Conservation (phyloP, 2,888 invertebrate genomes). For the Anthrax anthrax region DNA sequence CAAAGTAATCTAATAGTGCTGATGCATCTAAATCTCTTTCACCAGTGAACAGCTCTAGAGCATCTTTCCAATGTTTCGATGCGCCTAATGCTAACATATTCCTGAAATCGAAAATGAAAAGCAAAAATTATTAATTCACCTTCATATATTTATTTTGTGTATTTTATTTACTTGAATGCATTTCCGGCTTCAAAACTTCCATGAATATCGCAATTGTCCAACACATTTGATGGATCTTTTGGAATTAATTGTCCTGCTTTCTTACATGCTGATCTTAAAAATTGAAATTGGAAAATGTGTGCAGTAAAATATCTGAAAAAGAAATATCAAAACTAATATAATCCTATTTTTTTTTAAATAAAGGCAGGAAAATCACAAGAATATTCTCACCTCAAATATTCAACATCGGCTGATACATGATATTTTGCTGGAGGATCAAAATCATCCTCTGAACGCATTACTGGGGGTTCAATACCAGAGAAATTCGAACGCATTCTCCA, state of each 20-base stretch:
- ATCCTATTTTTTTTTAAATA: neutral
- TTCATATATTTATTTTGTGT: no score
- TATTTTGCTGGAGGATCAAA: slow-evolving; percentile 67
- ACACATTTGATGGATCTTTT: slow-evolving; percentile 44
- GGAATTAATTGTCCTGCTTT: slow-evolving; percentile 65
- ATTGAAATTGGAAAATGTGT: slow-evolving; percentile 65
- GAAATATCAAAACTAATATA: neutral
- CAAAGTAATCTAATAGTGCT: slow-evolving; percentile 66
- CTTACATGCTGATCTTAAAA: slow-evolving; percentile 54
- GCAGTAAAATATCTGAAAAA: slow-evolving; percentile 57
- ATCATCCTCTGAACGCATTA: slow-evolving; percentile 45
- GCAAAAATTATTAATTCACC: neutral
- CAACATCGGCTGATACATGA: slow-evolving; percentile 55
- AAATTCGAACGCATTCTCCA: slow-evolving; percentile 47
- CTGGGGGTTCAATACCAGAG: slow-evolving; percentile 52
- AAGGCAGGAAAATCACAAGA: neutral
- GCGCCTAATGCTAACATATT: slow-evolving; percentile 58
- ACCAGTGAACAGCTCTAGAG: slow-evolving; percentile 66
- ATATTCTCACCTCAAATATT: slow-evolving; percentile 44
- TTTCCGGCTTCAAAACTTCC: slow-evolving; percentile 66
- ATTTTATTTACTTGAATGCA: slow-evolving; percentile 38
- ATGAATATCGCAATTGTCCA: slow-evolving; percentile 78
- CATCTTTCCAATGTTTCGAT: slow-evolving; percentile 67
- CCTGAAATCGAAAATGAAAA: slow-evolving; percentile 32
- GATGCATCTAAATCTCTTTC: slow-evolving; percentile 59